Conservation (phyloP, 2,113 vertebrate genomes). For the Hippopotamus amphibius region DNA sequence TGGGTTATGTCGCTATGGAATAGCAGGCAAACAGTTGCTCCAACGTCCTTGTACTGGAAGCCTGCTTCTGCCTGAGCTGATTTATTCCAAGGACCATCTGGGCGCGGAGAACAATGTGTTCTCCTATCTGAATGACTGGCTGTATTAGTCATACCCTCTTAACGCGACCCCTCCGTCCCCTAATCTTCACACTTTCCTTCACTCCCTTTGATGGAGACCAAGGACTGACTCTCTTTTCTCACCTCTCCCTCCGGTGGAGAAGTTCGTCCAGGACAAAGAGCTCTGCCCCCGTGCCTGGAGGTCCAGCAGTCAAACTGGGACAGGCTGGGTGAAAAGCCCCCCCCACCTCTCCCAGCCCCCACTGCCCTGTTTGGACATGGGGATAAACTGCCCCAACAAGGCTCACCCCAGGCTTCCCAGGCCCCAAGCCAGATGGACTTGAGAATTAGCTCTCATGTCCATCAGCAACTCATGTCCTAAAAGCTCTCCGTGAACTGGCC, state of each 20-base stretch:
- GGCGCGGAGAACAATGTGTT: constrained; percentile 90
- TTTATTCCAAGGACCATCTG: constrained; percentile 91
- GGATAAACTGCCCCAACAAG: background rate
- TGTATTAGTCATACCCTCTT: constrained; percentile 94
- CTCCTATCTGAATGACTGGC: constrained; percentile 88
- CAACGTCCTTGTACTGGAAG: constrained; percentile 59
- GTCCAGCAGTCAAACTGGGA: constrained; percentile 56
- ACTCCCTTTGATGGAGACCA: constrained; percentile 83
- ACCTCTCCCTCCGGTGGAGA: constrained; percentile 69
- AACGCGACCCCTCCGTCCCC: constrained; percentile 84
- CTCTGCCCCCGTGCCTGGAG: constrained; percentile 36
- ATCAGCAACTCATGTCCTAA: background rate
- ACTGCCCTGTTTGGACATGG: background rate
- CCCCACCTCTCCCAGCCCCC: background rate
- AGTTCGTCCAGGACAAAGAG: constrained; percentile 70
- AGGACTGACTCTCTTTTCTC: constrained; percentile 83
- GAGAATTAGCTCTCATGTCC: background rate
- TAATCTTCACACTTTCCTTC: constrained; percentile 85
- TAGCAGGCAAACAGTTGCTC: background rate
- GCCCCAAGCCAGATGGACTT: background rate
- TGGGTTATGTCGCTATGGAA: background rate
- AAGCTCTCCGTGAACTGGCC: background rate
- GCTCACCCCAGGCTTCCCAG: background rate
- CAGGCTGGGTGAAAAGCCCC: constrained; percentile 41
- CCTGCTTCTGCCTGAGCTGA: constrained; percentile 79